A percentile compares a stretch with the other conserved stretches of the same genome.
Evolutionary conservation across 2,797 vertebrate genomes (phyloP).

Genomic region (Artibeus jamaicensis): DNA sequence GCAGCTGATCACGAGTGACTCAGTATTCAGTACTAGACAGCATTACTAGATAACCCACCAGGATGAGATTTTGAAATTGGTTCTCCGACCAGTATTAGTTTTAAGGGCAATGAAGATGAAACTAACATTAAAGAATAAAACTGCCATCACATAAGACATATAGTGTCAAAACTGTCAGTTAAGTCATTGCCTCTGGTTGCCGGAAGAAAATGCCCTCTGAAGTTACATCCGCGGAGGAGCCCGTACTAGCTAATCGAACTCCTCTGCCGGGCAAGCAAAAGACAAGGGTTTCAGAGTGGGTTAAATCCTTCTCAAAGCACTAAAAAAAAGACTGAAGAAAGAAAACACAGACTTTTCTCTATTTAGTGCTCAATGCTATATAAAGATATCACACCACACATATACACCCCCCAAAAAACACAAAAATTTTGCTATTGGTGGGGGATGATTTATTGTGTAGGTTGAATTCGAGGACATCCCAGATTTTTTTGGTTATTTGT

Average conservation of each 20-base stretch:
- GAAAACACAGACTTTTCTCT: background rate
- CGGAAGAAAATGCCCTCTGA: background rate
- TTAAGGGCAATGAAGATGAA: too few species aligned
- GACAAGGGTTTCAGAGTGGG: fast-evolving
- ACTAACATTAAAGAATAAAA: too few species aligned
- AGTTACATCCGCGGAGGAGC: background rate
- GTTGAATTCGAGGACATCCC: background rate
- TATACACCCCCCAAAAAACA: background rate
- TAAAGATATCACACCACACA: background rate
- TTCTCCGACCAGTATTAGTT: background rate
- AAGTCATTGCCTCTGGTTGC: background rate
- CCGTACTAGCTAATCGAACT: background rate
- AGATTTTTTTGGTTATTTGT: background rate
- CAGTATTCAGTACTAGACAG: background rate
- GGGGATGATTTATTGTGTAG: background rate
- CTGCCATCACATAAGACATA: background rate
- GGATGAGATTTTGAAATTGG: background rate
- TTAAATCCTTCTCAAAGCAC: background rate
- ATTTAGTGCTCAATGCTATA: background rate
- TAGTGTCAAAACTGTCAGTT: background rate
- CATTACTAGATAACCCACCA: background rate
- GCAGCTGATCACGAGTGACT: background rate
- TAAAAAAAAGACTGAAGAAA: background rate
- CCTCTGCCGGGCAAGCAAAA: background rate
- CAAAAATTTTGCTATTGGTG: background rate